Base-by-base conservation (phyloP, 2,113 vertebrate species). In the Heterotilapia buettikoferi region DNA sequence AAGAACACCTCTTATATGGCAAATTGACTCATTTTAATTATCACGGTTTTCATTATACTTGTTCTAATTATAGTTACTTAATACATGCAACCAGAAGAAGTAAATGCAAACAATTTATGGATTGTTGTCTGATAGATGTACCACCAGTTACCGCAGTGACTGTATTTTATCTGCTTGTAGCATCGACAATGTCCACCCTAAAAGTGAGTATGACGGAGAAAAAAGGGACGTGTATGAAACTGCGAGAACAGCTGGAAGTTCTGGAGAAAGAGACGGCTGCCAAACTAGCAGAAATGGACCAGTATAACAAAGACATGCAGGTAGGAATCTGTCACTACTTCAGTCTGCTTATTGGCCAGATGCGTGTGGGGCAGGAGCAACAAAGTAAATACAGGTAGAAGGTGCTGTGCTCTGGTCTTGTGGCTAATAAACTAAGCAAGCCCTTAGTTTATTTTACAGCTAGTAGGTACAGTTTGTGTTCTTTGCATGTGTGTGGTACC, bases 201-300 rank as follows among this genome's bases (percentile, higher is more conserved):
- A 97, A 97, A 26, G 95, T 92, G 80, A 96, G 94, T 6, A 95
- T 97, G 8, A 85, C 93, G 24, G 98, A 99, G 95, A 99, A 98
- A 89, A 97, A 97, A 87, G 96, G 95, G 80, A 87, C 96, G 21
- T 99, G 98, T 95, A 93, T 97, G 92, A 98, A 97, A 94, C 97
- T 99, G 90, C 97, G 95, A 92, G 97, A 98, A 45, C 97, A 98
- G 40, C 92, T 99, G 54, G 96, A 98, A 81, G 92, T 96, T 83
- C 94, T 99, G 86, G 98, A 99, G 94, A 98, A 96, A 82, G 98
- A 98, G 92, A 99, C 98, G 3, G 95, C 97, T 89, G 95, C 96
- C 57, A 99, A 98, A 90, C 96, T 99, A 56, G 93, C 95, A 14
- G 97, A 98, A 96, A 98, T 99, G 97, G 97, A 98, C 93, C 94